Conservation (phyloP, 2,113 vertebrate species). For the Morone saxatilis region DNA sequence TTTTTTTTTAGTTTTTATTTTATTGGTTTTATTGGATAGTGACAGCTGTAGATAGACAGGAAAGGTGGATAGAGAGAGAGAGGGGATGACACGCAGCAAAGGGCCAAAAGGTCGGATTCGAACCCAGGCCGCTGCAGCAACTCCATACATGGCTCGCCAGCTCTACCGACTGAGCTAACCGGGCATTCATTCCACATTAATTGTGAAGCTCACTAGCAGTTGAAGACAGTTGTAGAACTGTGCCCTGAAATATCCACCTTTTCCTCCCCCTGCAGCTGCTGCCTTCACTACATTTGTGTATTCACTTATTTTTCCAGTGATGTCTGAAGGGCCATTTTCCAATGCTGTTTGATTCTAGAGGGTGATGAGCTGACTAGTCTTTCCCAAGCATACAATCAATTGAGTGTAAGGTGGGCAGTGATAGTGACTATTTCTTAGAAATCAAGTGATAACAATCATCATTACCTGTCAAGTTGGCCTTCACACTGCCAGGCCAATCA, state of each 20-base stretch:
- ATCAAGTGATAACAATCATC: conserved; percentile 18
- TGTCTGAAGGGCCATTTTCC: not conserved
- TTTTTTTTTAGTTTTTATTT: too few relatives aligned
- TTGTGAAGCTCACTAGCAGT: not conserved
- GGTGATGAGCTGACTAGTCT: not conserved
- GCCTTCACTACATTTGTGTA: not conserved
- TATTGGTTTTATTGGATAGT: too few relatives aligned
- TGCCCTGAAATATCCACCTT: not conserved
- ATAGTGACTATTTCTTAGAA: not conserved
- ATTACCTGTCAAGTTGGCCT: not conserved
- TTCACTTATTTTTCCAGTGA: not conserved
- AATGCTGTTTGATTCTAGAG: conserved; percentile 3
- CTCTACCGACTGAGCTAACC: too few relatives aligned
- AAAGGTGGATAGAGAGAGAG: too few relatives aligned
- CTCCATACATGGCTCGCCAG: too few relatives aligned
- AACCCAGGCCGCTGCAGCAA: too few relatives aligned
- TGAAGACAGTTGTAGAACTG: not conserved
- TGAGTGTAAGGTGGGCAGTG: not conserved
- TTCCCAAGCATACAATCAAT: not conserved
- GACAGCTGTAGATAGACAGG: too few relatives aligned
- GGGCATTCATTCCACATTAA: conserved; percentile 12
- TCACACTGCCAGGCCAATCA: not conserved
- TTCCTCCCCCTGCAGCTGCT: not conserved
- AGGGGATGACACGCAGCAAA: too few relatives aligned
- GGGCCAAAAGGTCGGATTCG: too few relatives aligned